Evolutionary conservation across 2,113 vertebrate species (phyloP).

Genomic region (Aspidoscelis tigris): DNA sequence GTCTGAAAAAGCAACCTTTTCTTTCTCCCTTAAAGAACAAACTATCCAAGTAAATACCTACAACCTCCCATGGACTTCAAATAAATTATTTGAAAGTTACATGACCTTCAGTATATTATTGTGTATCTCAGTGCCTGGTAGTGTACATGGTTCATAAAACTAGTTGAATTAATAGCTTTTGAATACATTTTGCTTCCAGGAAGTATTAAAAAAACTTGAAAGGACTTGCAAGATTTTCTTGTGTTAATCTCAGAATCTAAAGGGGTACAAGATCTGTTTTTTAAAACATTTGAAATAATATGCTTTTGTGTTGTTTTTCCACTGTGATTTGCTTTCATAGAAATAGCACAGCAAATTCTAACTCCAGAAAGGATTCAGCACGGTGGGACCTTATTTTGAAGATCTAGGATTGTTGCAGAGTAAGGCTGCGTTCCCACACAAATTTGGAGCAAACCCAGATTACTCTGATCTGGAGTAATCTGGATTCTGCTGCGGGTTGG

Average conservation of each 20-base stretch:
- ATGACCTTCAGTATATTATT: not conserved
- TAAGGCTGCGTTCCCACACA: not conserved
- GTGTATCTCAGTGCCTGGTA: not conserved
- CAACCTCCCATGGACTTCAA: not conserved
- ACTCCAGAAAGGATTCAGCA: slow-evolving; percentile 8
- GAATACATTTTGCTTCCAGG: not conserved
- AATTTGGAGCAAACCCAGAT: no score
- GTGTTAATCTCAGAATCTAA: not conserved
- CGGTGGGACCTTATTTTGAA: slow-evolving; percentile 8
- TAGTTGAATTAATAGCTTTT: not conserved
- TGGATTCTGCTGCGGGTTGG: no score
- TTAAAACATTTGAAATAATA: not conserved
- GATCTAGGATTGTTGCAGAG: not conserved
- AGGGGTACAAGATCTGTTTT: not conserved
- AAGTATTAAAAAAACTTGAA: not conserved
- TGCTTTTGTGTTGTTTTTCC: not conserved
- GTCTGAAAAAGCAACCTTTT: not conserved
- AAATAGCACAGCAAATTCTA: not conserved
- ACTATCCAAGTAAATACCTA: slow-evolving; percentile 4
- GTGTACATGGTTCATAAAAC: not conserved
- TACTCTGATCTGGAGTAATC: no score
- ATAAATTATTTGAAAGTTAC: not conserved
- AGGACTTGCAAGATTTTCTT: not conserved
- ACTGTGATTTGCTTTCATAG: slow-evolving; percentile 20
- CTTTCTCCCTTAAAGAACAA: not conserved